A percentile compares a stretch with the other conserved stretches of the same genome.
Evolutionary conservation across 2,113 vertebrate genomes (phyloP).

Genomic region (Platichthys stellatus): DNA sequence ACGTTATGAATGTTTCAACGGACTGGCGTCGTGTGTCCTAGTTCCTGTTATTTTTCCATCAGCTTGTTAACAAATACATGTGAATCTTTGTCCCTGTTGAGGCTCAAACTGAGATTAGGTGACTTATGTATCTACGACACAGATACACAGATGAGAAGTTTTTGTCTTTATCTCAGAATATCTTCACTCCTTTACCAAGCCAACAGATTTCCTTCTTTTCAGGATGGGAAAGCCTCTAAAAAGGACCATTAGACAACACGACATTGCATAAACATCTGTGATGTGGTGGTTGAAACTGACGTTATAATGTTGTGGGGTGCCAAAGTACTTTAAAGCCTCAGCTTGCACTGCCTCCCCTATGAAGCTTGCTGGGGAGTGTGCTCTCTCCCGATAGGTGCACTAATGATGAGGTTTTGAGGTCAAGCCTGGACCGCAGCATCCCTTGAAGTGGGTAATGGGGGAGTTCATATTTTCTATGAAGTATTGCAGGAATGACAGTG

Average conservation of each 20-base stretch:
- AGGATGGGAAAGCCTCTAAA: background rate
- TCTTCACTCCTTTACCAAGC: too few species aligned
- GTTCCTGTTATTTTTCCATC: too few species aligned
- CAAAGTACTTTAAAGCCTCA: conserved; percentile 33
- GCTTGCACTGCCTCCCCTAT: conserved; percentile 5
- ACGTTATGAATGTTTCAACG: too few species aligned
- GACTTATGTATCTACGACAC: too few species aligned
- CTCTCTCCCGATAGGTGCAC: conserved; percentile 24
- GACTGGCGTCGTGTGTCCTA: too few species aligned
- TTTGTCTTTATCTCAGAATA: too few species aligned
- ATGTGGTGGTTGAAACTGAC: background rate
- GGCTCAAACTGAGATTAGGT: too few species aligned
- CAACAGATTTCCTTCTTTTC: background rate
- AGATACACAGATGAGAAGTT: too few species aligned
- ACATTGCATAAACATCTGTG: background rate
- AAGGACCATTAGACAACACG: background rate
- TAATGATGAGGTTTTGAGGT: conserved; percentile 41
- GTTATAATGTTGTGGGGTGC: background rate
- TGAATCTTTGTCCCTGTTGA: too few species aligned
- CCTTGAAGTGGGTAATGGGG: conserved; percentile 12
- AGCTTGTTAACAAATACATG: too few species aligned
- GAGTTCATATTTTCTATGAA: background rate
- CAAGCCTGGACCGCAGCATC: conserved; percentile 23
- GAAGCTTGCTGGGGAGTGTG: conserved; percentile 12
- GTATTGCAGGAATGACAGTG: background rate